Base-by-base conservation (phyloP, 1,140 invertebrate species). In the Microplitis demolitor region DNA sequence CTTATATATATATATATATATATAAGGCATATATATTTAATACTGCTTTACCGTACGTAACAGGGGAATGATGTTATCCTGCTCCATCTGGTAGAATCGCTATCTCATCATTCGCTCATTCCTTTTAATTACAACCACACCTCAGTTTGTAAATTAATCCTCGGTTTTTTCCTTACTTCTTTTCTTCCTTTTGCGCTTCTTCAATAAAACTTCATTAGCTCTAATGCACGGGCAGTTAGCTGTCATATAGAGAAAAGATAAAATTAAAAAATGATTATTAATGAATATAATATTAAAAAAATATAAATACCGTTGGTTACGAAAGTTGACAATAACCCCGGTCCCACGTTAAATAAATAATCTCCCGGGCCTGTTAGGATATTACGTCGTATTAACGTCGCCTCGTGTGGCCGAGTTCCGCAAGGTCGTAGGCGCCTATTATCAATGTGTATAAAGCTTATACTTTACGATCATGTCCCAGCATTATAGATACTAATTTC, bases 371-470 rank as follows among this genome's bases (percentile, higher is more conserved):
- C 9, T 35, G 13, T 35, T 62, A 14, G 33, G 60, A 53, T 39
- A 50, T 50, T 53, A 66, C 16, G 24, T 33, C 37, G 39, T 35
- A 56, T 60, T 56, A 58, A 60, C 34, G 14, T 61, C 68, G 35
- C 39, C 50, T 54, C 45, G 64, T 51, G 66, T 58, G 45, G 69
- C 60, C 67, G 67, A 69, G 34, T 58, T 69, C 39, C 67, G 53
- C 54, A 24, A 16, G 51, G 58, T 72, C 63, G 62, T 66, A 64
- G 70, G 63, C 53, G 62, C 70, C 33, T 72, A 72, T 72, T 72
- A 72, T 72, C 62, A 72, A 72, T 5, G 63, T 14, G 45, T 66
- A 66, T 72, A 72, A 72, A 72, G 62, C 56, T 66, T 24, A 62
- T 51, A 66, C 62, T 72, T 72, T 72, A 72, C 37, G 62, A 72